A percentile compares a stretch with the other conserved stretches of the same genome.
Evolutionary conservation across 2,797 vertebrate genomes (phyloP).

Genomic region (Clarias platycephalus): DNA sequence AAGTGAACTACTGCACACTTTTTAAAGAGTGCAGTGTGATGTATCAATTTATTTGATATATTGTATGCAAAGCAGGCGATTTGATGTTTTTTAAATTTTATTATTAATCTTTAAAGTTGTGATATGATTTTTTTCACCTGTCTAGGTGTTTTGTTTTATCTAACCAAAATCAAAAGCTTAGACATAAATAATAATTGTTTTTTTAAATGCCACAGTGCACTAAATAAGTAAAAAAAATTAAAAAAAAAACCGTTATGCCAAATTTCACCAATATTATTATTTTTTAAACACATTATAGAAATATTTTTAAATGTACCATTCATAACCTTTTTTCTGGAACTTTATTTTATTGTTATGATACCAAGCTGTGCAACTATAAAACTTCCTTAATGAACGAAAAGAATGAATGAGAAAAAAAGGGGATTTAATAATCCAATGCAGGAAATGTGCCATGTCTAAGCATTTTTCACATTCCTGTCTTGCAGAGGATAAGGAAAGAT

Average conservation of each 20-base stretch:
- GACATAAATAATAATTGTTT: too few relatives aligned
- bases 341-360: not conserved
- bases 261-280: not conserved
- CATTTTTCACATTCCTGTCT: not conserved
- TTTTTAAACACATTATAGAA: not conserved
- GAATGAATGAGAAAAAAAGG: not conserved
- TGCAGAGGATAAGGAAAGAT: conserved; percentile 74
- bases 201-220: too few relatives aligned
- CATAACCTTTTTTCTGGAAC: not conserved
- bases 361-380: not conserved
- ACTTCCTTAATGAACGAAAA: not conserved
- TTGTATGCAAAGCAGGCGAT: not conserved
- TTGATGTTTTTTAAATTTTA: not conserved
- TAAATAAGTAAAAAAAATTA: not conserved
- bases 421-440: not conserved
- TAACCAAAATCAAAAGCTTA: too few relatives aligned
- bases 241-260: not conserved
- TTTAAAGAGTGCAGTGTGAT: not conserved
- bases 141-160: not conserved
- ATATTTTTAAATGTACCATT: not conserved
- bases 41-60: not conserved
- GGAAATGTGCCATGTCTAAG: not conserved
- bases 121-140: not conserved
- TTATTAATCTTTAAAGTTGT: not conserved
- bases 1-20: not conserved